phyloP scores from a whole-genome alignment of 2,888 invertebrate genomes.

The Drosophila aldrichi region DNA sequence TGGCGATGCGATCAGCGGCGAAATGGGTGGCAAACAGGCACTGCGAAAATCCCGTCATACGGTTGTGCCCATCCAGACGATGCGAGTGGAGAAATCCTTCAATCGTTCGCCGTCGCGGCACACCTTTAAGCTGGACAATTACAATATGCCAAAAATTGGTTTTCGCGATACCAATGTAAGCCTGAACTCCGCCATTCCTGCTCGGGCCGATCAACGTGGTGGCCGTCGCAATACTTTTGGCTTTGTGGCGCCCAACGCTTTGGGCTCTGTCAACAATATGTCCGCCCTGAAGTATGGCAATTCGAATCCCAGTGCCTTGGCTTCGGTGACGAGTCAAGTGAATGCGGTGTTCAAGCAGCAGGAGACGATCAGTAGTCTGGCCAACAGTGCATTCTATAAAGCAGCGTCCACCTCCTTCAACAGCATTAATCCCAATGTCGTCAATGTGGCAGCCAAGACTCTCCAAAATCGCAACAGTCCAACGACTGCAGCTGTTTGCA shows the following conservation, averaged over 20 bases:
- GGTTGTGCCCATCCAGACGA: constrained; percentile 66
- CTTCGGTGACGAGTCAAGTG: constrained; percentile 48
- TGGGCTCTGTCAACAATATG: constrained; percentile 14
- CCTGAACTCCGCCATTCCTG: background rate
- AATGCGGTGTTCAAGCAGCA: constrained; percentile 47
- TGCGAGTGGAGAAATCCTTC: constrained; percentile 71
- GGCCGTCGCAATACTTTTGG: constrained; percentile 31
- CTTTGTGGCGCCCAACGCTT: constrained; percentile 12
- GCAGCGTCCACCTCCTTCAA: constrained; percentile 42
- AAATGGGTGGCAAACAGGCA: background rate
- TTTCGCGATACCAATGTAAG: constrained; percentile 24
- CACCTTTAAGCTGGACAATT: constrained; percentile 52
- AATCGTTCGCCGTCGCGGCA: constrained; percentile 34
- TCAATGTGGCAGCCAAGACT: constrained; percentile 23
- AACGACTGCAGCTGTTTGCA: too few relatives aligned
- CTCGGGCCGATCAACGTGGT: constrained; percentile 18
- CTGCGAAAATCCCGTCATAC: constrained; percentile 26
- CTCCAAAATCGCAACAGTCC: constrained; percentile 5
- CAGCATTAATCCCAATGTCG: constrained; percentile 25
- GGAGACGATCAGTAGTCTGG: constrained; percentile 37
- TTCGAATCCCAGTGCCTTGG: constrained; percentile 53
- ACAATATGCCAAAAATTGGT: constrained; percentile 53
- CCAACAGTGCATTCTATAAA: constrained; percentile 53
- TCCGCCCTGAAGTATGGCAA: constrained; percentile 32
- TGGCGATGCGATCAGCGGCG: constrained; percentile 34